Evolutionary conservation across 2,797 vertebrate species (phyloP), one percentile per base, ranked within the genome.

Genomic region (Sternotherus odoratus): DNA sequence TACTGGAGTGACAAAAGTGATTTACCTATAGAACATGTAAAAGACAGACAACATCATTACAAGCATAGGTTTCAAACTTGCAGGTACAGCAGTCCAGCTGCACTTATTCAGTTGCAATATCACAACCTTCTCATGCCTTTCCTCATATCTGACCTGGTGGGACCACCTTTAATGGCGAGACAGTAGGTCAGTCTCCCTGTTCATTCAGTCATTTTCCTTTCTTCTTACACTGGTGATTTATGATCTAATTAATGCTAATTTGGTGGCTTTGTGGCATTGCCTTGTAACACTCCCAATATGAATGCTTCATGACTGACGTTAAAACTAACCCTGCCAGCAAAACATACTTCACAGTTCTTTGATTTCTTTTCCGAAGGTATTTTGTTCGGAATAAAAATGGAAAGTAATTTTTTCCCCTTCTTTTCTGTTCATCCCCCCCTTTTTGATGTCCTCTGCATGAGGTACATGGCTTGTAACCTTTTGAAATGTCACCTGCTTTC

Each of bases 271-370:
- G 3, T 48, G 9, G 15, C 4, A 2, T 43, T 93, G 79, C 10
- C 21, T 87, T 49, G 12, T n/a, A 50, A 9, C 24, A 7, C 15
- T 80, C 48, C 56, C 1, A 1, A 3, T 50, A 49, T 81, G 56
- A 36, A 2, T 0, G 2, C 1, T 50, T 5, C 8, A 23, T 39
- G 21, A 19, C 8, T 84, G 26, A 21, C 82, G 0, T 33, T 60
- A 10, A 46, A 9, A 46, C 0, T 56, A 36, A 36, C 63, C 19
- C n/a, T 9, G 3, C 19, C n/a, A n/a, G n/a, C 33, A 19, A 9
- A 17, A 69, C 26, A 3, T 5, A 36, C 23, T 13, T 72, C 26
- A 46, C 51, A 75, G 66, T 50, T 6, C 3, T 28, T 3, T 69
- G 43, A 4, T 43, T 1, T 51, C 56, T 80, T 80, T 80, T 43